Evolutionary conservation across 2,888 invertebrate genomes (phyloP).

Genomic region (Hylaea fasciaria): DNA sequence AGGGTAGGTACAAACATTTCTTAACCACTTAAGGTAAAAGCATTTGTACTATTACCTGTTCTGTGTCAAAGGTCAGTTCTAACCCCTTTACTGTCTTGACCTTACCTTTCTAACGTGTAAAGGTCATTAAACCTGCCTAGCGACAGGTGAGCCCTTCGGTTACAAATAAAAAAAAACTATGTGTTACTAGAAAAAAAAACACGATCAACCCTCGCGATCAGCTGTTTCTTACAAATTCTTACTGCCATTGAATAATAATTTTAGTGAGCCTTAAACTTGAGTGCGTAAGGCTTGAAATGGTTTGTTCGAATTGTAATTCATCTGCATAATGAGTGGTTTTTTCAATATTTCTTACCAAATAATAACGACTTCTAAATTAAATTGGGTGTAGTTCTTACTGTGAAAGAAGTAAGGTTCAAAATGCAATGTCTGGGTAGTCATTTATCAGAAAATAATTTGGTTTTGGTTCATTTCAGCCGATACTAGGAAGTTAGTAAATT

Average conservation of each 20-base stretch:
- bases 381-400: neutral
- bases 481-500: conserved; percentile 1
- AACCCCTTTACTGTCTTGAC: conserved; percentile 27
- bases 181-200: conserved; percentile 39
- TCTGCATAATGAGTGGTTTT: neutral
- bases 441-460: neutral
- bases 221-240: conserved; percentile 41
- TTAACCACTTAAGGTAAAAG: neutral
- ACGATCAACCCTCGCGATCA: conserved; percentile 47
- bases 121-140: conserved; percentile 31
- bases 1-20: no score
- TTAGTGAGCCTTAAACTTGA: neutral
- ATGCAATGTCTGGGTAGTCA: neutral
- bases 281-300: neutral
- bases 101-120: conserved; percentile 35
- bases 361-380: no score
- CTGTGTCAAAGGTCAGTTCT: conserved; percentile 2
- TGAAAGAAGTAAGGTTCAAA: neutral
- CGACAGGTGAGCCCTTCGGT: conserved; percentile 51
- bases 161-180: conserved; percentile 52
- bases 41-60: no score
- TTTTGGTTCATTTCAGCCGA: neutral
- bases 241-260: neutral
- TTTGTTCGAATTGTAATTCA: neutral
- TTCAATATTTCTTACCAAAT: neutral